A percentile compares a stretch with the other conserved stretches of the same genome.
phyloP scores from a whole-genome alignment of 2,888 invertebrate species.

The Hypomecis atomaria region DNA sequence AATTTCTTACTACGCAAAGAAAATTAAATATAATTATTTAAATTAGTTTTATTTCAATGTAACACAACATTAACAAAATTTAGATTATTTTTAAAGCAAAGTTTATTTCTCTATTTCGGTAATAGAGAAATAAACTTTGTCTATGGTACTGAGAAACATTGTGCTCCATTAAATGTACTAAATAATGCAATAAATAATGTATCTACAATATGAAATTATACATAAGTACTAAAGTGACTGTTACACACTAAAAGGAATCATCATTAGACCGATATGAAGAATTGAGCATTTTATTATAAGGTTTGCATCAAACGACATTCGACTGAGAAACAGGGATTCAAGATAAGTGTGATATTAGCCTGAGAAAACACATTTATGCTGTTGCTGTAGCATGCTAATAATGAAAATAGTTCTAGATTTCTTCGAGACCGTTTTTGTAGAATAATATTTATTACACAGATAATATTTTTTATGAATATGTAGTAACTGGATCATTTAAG shows the following conservation, averaged over 20 bases:
- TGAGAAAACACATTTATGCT: background rate
- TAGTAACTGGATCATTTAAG: too few species aligned
- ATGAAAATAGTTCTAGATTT: too few species aligned
- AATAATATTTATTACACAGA: too few species aligned
- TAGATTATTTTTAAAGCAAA: background rate
- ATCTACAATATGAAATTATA: conserved; percentile 21
- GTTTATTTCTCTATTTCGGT: too few species aligned
- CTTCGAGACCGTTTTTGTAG: too few species aligned
- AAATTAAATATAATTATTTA: background rate
- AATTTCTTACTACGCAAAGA: too few species aligned
- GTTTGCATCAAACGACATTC: conserved; percentile 22
- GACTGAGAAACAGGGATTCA: background rate
- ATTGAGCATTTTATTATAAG: conserved; percentile 54
- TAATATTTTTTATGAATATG: too few species aligned
- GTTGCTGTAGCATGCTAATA: background rate
- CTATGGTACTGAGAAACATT: background rate
- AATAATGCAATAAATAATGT: conserved; percentile 9
- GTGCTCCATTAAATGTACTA: conserved; percentile 29
- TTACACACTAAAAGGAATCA: conserved; percentile 50
- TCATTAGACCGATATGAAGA: conserved; percentile 58
- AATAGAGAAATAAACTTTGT: background rate
- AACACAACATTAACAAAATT: conserved; percentile 29
- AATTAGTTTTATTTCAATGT: conserved; percentile 30
- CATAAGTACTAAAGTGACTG: conserved; percentile 47
- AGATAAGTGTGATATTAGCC: background rate